Percentiles rank a stretch among this genome's conserved stretches.
Evolutionary conservation across 53 echinoderm and acorn worm species (phyloP).

Genomic region (Apostichopus leukothele): DNA sequence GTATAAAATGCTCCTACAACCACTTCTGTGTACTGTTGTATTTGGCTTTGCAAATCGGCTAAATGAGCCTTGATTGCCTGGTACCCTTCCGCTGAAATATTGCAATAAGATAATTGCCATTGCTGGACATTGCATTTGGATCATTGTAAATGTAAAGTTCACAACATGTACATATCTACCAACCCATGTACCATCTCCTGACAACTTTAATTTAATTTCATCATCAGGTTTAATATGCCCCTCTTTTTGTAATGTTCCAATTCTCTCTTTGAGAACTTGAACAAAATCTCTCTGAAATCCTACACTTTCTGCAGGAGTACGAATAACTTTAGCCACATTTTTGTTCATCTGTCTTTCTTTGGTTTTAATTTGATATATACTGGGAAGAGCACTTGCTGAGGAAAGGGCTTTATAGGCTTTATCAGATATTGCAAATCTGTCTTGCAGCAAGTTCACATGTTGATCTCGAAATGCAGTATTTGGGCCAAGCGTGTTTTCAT

Average conservation of each 20-base stretch:
- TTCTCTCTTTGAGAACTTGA: not conserved
- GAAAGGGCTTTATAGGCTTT: constrained; percentile 36
- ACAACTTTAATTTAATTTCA: not conserved
- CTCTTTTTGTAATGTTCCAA: not conserved
- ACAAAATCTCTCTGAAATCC: constrained; percentile 28
- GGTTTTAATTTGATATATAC: constrained; percentile 35
- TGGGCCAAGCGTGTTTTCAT: not conserved
- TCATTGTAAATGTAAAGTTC: constrained; percentile 8
- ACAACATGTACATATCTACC: not conserved
- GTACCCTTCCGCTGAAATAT: constrained; percentile 44
- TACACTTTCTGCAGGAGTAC: constrained; percentile 24
- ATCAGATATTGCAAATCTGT: constrained; percentile 40
- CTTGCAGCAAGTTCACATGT: constrained; percentile 38
- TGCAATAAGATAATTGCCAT: constrained; percentile 35
- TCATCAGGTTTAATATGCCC: not conserved
- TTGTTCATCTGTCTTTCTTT: constrained; percentile 32
- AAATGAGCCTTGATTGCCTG: not conserved
- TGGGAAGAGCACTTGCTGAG: constrained; percentile 36
- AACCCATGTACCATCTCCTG: constrained; percentile 10
- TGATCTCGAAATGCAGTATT: constrained; percentile 17
- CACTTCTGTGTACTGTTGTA: not conserved
- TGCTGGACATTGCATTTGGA: constrained; percentile 25
- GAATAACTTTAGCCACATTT: not conserved
- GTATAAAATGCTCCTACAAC: constrained; percentile 11
- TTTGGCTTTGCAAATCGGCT: constrained; percentile 13